phyloP scores from a whole-genome alignment of 2,797 vertebrate species.

The Neopelma chrysocephalum region DNA sequence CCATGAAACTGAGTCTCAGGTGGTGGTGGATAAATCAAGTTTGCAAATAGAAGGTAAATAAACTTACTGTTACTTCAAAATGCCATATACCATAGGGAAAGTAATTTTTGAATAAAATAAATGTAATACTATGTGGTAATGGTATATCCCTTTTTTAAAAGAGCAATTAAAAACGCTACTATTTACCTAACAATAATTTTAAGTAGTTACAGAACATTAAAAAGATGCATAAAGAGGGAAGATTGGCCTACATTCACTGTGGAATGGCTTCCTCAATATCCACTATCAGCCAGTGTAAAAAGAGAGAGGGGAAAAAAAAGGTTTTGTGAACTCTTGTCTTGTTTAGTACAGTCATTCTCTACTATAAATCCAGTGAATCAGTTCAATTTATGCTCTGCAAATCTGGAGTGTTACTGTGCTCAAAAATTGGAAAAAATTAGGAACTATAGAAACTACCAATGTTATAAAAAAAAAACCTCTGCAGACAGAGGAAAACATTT shows the following conservation, averaged over 20 bases:
- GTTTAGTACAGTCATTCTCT: neutral
- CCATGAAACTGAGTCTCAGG: constrained; percentile 1
- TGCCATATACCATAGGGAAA: neutral
- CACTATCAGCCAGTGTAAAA: neutral
- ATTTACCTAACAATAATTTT: neutral
- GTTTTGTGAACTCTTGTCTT: neutral
- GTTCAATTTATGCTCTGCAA: neutral
- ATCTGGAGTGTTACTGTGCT: neutral
- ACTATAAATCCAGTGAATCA: neutral
- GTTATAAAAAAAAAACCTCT: neutral
- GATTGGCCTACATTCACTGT: neutral
- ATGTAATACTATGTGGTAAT: neutral
- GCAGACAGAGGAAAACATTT: neutral
- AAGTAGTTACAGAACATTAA: neutral
- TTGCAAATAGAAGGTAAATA: constrained; percentile 62
- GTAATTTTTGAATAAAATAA: neutral
- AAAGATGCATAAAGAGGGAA: neutral
- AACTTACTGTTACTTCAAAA: neutral
- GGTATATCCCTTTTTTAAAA: neutral
- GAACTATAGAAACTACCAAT: neutral
- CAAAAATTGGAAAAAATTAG: neutral
- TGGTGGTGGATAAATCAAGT: neutral
- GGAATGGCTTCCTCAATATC: neutral
- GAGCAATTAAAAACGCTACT: neutral
- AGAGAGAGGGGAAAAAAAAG: fast-evolving